Evolutionary conservation across 2,888 invertebrate genomes (phyloP).

Genomic region (Lamellibrachia satsuma): DNA sequence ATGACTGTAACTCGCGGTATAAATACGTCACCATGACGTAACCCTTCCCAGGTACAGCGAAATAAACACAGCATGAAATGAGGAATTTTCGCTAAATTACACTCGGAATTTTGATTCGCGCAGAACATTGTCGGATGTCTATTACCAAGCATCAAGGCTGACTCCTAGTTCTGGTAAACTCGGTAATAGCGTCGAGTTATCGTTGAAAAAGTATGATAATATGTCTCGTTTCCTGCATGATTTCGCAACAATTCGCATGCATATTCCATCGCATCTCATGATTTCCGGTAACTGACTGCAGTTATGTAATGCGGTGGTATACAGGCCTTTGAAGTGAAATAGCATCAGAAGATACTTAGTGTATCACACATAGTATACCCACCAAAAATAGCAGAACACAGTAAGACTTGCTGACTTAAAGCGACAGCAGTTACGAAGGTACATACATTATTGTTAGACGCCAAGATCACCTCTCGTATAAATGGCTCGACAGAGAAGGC

Average conservation of each 20-base stretch:
- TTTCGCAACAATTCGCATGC: not conserved
- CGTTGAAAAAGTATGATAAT: not conserved
- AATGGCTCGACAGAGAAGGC: no score
- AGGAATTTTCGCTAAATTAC: not conserved
- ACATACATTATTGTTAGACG: no score
- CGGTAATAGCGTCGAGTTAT: not conserved
- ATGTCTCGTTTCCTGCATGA: not conserved
- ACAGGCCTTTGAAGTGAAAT: no score
- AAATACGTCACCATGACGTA: not conserved
- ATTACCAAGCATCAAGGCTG: not conserved
- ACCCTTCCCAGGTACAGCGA: not conserved
- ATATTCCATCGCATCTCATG: not conserved
- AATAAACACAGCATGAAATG: not conserved
- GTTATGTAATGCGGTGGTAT: not conserved
- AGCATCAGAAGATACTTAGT: no score
- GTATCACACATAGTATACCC: no score
- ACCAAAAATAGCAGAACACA: no score
- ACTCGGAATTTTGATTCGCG: not conserved
- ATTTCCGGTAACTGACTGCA: not conserved
- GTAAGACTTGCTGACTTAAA: no score
- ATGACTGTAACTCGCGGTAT: not conserved
- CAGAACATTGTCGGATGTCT: not conserved
- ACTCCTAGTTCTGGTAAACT: not conserved
- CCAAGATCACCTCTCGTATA: no score
- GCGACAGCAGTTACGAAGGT: no score